phyloP scores from a whole-genome alignment of 2,113 vertebrate genomes.

The Heptranchias perlo region DNA sequence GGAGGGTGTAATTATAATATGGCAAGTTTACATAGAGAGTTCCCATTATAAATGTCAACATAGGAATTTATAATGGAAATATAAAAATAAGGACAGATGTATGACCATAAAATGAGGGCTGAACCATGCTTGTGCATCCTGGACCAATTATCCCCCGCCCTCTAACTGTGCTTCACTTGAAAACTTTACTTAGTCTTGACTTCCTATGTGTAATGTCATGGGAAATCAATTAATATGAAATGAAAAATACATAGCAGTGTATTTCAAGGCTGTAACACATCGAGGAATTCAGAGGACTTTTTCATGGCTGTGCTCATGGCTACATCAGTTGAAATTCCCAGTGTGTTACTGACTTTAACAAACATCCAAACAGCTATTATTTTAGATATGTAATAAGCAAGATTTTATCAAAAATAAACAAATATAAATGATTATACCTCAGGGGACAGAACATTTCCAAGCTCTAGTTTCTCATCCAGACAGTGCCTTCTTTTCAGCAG shows the following conservation, averaged over 20 bases:
- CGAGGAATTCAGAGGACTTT: background rate
- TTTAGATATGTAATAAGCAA: background rate
- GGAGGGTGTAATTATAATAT: background rate
- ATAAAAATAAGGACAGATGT: background rate
- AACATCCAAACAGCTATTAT: background rate
- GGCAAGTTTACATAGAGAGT: background rate
- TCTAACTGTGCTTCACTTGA: background rate
- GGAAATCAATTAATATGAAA: background rate
- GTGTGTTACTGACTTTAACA: background rate
- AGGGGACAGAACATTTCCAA: conserved; percentile 61
- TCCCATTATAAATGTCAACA: background rate
- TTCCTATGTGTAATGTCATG: background rate
- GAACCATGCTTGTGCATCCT: background rate
- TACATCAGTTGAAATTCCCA: background rate
- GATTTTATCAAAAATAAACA: background rate
- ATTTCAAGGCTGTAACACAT: background rate
- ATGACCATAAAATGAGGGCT: background rate
- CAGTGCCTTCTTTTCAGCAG: conserved; percentile 63
- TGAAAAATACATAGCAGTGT: background rate
- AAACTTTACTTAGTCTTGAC: background rate
- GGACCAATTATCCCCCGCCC: background rate
- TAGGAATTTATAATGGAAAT: background rate
- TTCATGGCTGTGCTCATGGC: background rate
- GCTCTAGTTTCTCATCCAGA: conserved; percentile 69
- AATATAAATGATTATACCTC: conserved; percentile 62